Evolutionary conservation across 2,888 invertebrate genomes (phyloP).

Genomic region (Liopterus haemorrhoidalis): DNA sequence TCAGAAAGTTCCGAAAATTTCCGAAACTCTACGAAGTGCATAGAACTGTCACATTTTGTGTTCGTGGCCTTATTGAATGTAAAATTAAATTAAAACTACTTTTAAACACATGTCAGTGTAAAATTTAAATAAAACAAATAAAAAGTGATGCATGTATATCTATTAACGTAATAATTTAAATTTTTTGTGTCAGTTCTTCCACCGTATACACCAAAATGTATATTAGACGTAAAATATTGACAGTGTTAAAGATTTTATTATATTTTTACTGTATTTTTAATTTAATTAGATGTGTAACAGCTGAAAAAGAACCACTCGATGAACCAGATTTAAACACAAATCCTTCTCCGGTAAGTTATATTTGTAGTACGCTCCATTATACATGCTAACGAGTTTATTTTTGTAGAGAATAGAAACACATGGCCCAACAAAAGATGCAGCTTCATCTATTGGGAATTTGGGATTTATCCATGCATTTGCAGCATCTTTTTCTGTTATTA

Average conservation of each 20-base stretch:
- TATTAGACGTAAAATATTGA: no score
- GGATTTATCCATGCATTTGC: constrained; percentile 91
- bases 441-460: constrained; percentile 46
- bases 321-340: constrained; percentile 33
- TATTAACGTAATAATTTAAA: no score
- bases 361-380: constrained; percentile 10
- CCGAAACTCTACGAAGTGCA: no score
- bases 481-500: constrained; percentile 90
- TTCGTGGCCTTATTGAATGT: no score
- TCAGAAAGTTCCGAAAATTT: no score
- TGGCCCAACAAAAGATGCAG: constrained; percentile 21
- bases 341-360: constrained; percentile 29
- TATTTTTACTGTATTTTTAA: constrained; percentile 15
- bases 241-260: constrained; percentile 15
- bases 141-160: no score
- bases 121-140: no score
- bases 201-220: no score
- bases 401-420: constrained; percentile 26
- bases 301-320: constrained; percentile 34
- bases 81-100: no score
- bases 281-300: constrained; percentile 18
- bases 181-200: no score
- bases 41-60: no score
- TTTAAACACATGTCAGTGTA: no score
- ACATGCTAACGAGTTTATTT: constrained; percentile 12